phyloP scores from a whole-genome alignment of 2,888 invertebrate species.

The Flexamia atlantica region DNA sequence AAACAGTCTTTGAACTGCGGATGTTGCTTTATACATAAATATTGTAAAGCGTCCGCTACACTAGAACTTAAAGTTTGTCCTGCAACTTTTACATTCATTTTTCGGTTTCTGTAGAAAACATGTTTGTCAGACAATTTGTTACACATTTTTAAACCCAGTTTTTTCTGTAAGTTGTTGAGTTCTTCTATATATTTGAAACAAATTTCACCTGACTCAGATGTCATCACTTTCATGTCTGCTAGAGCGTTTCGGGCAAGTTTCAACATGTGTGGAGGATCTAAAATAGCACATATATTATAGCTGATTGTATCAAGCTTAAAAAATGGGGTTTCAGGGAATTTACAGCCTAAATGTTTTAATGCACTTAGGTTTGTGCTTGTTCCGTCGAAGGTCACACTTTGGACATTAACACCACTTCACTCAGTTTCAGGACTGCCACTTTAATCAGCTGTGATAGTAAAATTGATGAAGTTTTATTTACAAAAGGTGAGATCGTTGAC shows the following conservation, averaged over 20 bases:
- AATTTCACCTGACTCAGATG: background rate
- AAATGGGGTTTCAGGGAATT: background rate
- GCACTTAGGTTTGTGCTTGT: conserved; percentile 46
- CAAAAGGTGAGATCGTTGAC: no score
- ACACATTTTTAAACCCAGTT: conserved; percentile 16
- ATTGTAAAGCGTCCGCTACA: conserved; percentile 27
- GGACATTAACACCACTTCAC: conserved; percentile 28
- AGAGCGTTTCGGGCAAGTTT: conserved; percentile 14
- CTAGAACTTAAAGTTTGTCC: conserved; percentile 36
- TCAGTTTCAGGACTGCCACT: conserved; percentile 18
- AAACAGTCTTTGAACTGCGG: background rate
- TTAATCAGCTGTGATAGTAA: conserved; percentile 19
- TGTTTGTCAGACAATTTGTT: conserved; percentile 45
- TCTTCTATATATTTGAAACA: background rate
- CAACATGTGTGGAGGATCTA: conserved; percentile 31
- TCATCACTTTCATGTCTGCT: conserved; percentile 25
- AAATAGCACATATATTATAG: conserved; percentile 8
- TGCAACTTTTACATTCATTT: conserved; percentile 40
- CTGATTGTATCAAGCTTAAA: background rate
- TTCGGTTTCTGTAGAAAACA: conserved; percentile 5
- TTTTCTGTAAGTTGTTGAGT: background rate
- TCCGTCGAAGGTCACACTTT: conserved; percentile 34
- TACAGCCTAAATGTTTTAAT: conserved; percentile 32
- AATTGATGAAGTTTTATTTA: conserved; percentile 18
- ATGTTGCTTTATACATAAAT: background rate